These are phyloP conservation scores for Spisula solida DNA, from an alignment of 2,888 invertebrate genomes.

Conservation along the genomic window DNA sequence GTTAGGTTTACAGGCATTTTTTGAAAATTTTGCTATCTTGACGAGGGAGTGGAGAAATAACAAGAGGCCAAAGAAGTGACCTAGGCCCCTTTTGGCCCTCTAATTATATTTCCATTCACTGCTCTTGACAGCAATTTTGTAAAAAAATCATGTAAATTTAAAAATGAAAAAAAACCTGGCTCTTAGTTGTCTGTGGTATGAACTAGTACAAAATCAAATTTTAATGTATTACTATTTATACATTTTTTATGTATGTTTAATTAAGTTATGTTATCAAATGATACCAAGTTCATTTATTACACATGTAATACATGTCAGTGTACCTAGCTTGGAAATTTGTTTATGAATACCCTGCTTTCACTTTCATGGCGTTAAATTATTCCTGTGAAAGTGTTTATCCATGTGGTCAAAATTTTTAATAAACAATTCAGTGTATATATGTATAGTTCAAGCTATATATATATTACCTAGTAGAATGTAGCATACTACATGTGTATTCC, in stretches of 20 bases:
- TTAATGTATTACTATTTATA: not conserved
- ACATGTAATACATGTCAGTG: not conserved
- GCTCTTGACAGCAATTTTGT: no score
- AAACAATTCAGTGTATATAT: constrained; percentile 1
- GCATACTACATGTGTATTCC: constrained; percentile 5
- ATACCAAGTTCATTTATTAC: not conserved
- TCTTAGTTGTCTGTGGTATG: not conserved
- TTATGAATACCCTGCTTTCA: not conserved
- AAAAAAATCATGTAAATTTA: no score
- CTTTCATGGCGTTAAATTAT: not conserved
- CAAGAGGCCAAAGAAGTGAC: no score
- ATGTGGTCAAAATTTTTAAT: not conserved
- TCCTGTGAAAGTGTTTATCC: not conserved
- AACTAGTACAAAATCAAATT: not conserved
- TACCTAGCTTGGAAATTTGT: not conserved
- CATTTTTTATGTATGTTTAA: not conserved
- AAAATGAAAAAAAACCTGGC: no score
- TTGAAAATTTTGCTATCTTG: not conserved
- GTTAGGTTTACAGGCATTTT: not conserved
- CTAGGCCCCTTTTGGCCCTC: no score
- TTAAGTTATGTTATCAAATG: not conserved
- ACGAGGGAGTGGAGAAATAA: no score
- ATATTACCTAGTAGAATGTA: constrained; percentile 3
- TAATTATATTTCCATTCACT: no score
- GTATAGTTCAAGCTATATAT: constrained; percentile 5